Percentiles rank a stretch among this genome's conserved stretches.
These are phyloP conservation scores for Pristiophorus japonicus DNA, from an alignment of 2,113 vertebrate species.

Conservation along the genomic window DNA sequence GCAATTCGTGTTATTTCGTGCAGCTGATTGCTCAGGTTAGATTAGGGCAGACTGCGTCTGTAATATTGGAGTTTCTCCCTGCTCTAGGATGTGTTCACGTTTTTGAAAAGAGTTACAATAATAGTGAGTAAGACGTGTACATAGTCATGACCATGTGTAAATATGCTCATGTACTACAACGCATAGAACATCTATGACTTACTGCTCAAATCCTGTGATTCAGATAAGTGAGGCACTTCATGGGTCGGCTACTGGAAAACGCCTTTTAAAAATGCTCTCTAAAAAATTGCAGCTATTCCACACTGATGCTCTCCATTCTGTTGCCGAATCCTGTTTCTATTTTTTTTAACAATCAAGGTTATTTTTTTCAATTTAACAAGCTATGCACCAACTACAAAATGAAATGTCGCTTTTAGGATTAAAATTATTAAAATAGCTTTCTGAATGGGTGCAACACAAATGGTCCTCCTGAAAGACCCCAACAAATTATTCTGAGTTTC, in stretches of 20 bases:
- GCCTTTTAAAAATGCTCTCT: background rate
- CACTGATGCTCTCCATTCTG: background rate
- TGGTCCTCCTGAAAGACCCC: background rate
- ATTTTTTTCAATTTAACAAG: background rate
- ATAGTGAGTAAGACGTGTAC: background rate
- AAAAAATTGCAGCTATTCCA: background rate
- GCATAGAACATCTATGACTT: background rate
- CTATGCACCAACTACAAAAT: background rate
- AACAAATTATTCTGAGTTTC: background rate
- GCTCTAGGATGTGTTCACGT: background rate
- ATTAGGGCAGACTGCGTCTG: background rate
- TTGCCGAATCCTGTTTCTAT: background rate
- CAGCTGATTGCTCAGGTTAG: background rate
- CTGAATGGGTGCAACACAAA: background rate
- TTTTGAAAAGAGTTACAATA: background rate
- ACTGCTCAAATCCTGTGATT: background rate
- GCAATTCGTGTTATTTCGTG: background rate
- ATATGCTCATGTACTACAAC: background rate
- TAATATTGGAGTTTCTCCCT: background rate
- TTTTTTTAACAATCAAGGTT: background rate
- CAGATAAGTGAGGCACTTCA: background rate
- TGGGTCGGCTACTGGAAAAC: background rate
- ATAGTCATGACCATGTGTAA: background rate
- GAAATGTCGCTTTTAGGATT: background rate
- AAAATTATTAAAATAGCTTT: background rate